phyloP scores from a whole-genome alignment of 2,113 vertebrate species.

The Naja naja region DNA sequence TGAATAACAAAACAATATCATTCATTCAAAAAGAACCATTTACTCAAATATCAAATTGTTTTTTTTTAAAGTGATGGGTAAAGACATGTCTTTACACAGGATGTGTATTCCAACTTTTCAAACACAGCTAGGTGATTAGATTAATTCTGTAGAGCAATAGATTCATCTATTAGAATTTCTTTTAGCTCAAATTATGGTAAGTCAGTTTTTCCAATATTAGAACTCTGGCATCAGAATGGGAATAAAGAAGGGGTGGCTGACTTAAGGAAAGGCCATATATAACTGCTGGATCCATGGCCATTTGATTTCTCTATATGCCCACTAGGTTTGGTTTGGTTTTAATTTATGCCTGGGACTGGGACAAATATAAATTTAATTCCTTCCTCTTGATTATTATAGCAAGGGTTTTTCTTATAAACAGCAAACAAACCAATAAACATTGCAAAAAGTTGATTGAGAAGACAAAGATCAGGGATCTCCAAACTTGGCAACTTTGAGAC shows the following conservation, averaged over 20 bases:
- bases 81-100: background rate
- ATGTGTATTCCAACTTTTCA: background rate
- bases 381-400: background rate
- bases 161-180: background rate
- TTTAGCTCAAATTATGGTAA: background rate
- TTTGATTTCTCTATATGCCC: background rate
- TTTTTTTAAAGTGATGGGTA: background rate
- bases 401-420: background rate
- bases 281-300: background rate
- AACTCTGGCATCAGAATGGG: background rate
- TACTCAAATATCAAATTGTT: background rate
- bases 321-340: background rate
- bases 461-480: no score
- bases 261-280: background rate
- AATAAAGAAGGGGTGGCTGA: background rate
- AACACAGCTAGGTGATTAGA: background rate
- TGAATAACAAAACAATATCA: background rate
- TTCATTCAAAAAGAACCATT: background rate
- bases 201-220: background rate
- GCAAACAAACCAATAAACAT: background rate
- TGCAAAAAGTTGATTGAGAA: background rate
- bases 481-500: no score
- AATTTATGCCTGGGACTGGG: background rate
- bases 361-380: background rate
- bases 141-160: background rate